Conservation (phyloP, 2,797 vertebrate species). For the Cyclopterus lumpus region DNA sequence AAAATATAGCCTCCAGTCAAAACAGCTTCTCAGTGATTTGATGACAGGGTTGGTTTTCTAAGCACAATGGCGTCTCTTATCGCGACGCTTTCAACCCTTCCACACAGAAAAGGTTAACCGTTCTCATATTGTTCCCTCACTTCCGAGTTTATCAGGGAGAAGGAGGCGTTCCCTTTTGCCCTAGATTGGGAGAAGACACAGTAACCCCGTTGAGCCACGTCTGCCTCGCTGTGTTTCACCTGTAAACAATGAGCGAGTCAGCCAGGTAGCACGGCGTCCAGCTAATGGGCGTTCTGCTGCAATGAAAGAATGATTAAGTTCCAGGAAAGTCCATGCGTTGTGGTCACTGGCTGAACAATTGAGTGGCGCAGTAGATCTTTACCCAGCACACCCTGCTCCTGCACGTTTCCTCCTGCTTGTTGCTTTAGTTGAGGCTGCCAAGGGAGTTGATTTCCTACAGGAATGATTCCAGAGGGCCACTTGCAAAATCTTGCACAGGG, state of each 20-base stretch:
- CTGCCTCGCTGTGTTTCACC: slow-evolving; percentile 16
- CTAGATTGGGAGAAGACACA: slow-evolving; percentile 14
- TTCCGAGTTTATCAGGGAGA: slow-evolving; percentile 19
- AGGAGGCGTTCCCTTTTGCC: slow-evolving; percentile 29
- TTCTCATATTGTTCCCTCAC: slow-evolving; percentile 51
- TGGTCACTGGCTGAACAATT: background rate
- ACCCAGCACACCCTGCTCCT: background rate
- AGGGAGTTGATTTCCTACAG: slow-evolving; percentile 27
- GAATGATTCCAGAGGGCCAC: slow-evolving; percentile 28
- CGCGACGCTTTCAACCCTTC: slow-evolving; percentile 10
- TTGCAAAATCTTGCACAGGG: slow-evolving; percentile 30
- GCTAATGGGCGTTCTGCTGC: background rate
- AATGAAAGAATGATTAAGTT: background rate
- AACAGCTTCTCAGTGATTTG: slow-evolving; percentile 29
- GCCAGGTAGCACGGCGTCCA: background rate
- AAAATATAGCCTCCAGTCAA: slow-evolving; percentile 15
- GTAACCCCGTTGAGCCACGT: slow-evolving; percentile 14
- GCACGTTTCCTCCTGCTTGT: background rate
- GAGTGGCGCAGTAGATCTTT: background rate
- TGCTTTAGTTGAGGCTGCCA: slow-evolving; percentile 9
- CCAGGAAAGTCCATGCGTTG: background rate
- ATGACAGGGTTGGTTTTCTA: slow-evolving; percentile 51
- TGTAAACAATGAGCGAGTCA: slow-evolving; percentile 9
- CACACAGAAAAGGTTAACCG: slow-evolving; percentile 44
- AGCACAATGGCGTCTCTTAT: slow-evolving; percentile 42